Conservation (phyloP, 2,888 invertebrate genomes). For the Argyresthia goedartella region DNA sequence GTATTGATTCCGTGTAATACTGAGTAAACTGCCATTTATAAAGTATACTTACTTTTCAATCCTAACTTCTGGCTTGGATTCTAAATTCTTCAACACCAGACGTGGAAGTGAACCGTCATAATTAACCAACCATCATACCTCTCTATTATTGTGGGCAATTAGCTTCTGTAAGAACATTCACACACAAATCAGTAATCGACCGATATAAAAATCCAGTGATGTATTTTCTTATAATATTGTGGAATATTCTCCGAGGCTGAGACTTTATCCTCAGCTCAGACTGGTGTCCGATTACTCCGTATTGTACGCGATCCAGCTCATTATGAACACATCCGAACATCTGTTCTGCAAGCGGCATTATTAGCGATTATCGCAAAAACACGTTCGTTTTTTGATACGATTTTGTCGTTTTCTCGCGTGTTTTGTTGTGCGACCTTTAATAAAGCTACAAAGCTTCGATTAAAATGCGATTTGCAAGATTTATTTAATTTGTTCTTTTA, state of each 20-base stretch:
- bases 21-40: background rate
- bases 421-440: constrained; percentile 1
- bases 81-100: no score
- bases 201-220: constrained; percentile 10
- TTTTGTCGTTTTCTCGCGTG: constrained; percentile 25
- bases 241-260: background rate
- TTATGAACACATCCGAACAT: constrained; percentile 63
- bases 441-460: background rate
- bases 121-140: no score
- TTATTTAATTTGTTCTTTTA: background rate
- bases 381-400: constrained; percentile 29
- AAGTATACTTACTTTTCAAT: no score
- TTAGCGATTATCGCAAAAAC: constrained; percentile 54
- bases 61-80: no score
- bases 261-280: constrained; percentile 19
- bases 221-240: constrained; percentile 1
- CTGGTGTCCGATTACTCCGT: constrained; percentile 67
- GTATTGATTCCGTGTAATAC: constrained; percentile 10
- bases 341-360: constrained; percentile 52
- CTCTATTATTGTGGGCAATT: no score
- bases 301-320: constrained; percentile 68
- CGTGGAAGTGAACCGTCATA: no score
- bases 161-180: no score
- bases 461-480: background rate
- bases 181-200: no score